Conservation (phyloP, 2,113 vertebrate genomes). For the Eublepharis macularius region DNA sequence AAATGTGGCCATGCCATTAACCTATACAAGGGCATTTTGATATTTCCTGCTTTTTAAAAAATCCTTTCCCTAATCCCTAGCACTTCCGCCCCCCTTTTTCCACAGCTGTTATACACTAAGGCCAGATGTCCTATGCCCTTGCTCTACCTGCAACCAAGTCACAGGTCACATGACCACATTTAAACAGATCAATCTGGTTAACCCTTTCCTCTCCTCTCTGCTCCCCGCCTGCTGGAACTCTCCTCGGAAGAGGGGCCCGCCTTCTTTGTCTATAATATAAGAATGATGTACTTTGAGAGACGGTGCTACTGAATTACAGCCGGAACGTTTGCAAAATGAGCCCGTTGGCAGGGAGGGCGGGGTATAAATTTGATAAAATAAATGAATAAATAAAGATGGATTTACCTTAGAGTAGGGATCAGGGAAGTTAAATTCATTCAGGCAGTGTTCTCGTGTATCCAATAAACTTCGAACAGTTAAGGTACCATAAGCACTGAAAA, state of each 20-base stretch:
- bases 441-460: constrained; percentile 96
- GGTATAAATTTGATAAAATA: too few species aligned
- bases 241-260: neutral
- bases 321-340: neutral
- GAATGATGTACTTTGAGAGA: neutral
- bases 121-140: too few species aligned
- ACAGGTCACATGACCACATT: neutral
- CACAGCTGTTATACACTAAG: too few species aligned
- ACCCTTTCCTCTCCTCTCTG: neutral
- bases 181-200: neutral
- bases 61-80: too few species aligned
- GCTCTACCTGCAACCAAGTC: neutral
- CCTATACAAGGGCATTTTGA: too few species aligned
- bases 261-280: neutral
- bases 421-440: constrained; percentile 98
- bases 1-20: too few species aligned
- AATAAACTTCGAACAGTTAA: constrained; percentile 96
- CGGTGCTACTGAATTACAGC: neutral
- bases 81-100: too few species aligned
- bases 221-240: neutral
- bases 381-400: too few species aligned
- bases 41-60: too few species aligned
- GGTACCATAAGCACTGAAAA: constrained; percentile 89
- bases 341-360: too few species aligned
- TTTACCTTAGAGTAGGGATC: constrained; percentile 97